These are phyloP conservation scores for Alauda arvensis DNA, from an alignment of 2,797 vertebrate species.

Conservation along the genomic window DNA sequence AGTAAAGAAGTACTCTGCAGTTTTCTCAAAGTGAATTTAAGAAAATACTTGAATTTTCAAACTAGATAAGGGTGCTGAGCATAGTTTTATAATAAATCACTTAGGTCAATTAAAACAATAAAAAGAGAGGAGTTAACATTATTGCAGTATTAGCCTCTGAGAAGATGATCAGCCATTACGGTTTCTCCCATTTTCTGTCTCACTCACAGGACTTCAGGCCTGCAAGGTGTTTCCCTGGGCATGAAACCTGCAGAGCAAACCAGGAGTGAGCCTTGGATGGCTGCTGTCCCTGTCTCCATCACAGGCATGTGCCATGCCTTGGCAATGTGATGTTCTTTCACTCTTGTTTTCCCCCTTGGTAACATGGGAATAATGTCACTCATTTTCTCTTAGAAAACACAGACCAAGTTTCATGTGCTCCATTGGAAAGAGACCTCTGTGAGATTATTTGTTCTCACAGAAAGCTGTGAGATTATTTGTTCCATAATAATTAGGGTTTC, in stretches of 20 bases:
- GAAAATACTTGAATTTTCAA: background rate
- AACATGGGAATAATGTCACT: background rate
- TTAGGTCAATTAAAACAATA: background rate
- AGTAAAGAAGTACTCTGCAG: background rate
- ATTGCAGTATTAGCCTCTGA: background rate
- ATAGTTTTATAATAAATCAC: background rate
- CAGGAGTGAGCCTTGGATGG: background rate
- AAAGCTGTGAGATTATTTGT: background rate
- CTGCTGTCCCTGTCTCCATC: background rate
- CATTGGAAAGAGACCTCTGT: background rate
- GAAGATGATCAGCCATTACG: background rate
- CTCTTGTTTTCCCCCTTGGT: background rate
- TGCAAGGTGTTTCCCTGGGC: background rate
- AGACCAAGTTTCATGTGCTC: background rate
- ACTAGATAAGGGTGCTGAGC: background rate
- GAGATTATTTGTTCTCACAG: background rate
- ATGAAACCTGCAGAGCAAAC: background rate
- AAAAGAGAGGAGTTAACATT: background rate
- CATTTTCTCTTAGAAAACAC: background rate
- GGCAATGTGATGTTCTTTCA: fast-evolving
- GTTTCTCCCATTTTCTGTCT: background rate
- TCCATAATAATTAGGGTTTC: background rate
- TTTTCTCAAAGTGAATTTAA: background rate
- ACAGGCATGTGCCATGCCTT: fast-evolving
- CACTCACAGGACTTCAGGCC: background rate